Evolutionary conservation across 2,113 vertebrate species (phyloP).

Genomic region (Thermophis baileyi): DNA sequence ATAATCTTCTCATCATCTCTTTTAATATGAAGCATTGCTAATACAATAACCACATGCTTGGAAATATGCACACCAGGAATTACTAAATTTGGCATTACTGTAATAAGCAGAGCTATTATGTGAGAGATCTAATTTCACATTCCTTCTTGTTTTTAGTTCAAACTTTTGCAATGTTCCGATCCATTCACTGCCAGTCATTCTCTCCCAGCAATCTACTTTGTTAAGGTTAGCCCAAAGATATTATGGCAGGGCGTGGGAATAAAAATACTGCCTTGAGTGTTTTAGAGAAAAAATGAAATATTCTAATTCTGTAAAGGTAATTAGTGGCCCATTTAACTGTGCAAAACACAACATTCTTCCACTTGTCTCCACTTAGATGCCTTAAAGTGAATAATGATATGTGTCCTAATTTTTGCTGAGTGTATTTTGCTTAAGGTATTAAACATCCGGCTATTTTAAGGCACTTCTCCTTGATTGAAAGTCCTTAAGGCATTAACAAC

Average conservation of each 20-base stretch:
- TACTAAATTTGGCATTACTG: not conserved
- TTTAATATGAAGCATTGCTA: not conserved
- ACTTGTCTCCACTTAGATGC: constrained; percentile 16
- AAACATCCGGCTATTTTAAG: constrained; percentile 53
- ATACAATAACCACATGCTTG: not conserved
- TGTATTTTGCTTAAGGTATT: constrained; percentile 14
- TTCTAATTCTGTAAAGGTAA: not conserved
- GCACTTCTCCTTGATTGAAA: constrained; percentile 38
- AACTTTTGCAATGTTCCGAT: not conserved
- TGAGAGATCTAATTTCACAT: not conserved
- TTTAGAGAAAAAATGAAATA: not conserved
- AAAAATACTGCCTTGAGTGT: not conserved
- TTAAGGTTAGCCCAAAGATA: not conserved
- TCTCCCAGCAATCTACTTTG: not conserved
- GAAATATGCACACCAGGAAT: not conserved
- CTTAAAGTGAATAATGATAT: constrained; percentile 26
- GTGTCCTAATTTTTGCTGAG: constrained; percentile 12
- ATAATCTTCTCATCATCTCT: not conserved
- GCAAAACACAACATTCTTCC: constrained; percentile 26
- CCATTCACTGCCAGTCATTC: not conserved
- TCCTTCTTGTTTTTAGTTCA: not conserved
- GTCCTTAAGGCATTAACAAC: constrained; percentile 48
- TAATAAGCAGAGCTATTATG: not conserved
- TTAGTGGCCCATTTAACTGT: not conserved
- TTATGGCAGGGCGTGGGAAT: not conserved